Conservation (phyloP, 2,113 vertebrate genomes). For the Solea senegalensis region DNA sequence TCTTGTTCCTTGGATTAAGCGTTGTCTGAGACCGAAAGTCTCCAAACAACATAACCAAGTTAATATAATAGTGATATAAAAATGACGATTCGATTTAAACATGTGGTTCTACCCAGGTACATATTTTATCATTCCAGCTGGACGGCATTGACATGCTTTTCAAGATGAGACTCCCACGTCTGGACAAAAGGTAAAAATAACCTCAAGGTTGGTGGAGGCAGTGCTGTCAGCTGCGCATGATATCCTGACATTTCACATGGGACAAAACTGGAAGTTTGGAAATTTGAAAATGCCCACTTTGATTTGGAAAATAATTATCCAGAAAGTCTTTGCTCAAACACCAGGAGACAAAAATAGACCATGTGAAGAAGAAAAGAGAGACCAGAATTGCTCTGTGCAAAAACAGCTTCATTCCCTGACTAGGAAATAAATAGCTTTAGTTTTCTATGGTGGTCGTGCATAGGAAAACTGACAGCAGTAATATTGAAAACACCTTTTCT, state of each 20-base stretch:
- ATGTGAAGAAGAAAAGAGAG: neutral
- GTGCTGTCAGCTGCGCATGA: neutral
- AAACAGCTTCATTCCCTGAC: conserved; percentile 2
- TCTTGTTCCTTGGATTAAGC: no score
- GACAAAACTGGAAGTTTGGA: conserved; percentile 21
- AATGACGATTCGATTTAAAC: no score
- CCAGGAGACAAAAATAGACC: conserved; percentile 1
- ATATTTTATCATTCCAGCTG: conserved; percentile 11
- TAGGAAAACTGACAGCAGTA: neutral
- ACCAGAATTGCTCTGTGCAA: conserved; percentile 13
- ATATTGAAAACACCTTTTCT: neutral
- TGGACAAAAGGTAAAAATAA: conserved; percentile 9
- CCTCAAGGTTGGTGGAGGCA: conserved; percentile 13
- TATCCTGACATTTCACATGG: conserved; percentile 20
- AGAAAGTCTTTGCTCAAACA: conserved; percentile 27
- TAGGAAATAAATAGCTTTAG: conserved; percentile 13
- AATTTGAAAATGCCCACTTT: conserved; percentile 23
- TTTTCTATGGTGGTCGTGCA: neutral
- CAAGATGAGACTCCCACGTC: conserved; percentile 33
- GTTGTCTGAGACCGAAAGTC: no score
- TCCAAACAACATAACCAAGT: no score
- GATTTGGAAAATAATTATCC: conserved; percentile 30
- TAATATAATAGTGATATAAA: no score
- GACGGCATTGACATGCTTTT: conserved; percentile 20
- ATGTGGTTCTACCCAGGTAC: neutral